phyloP scores from a whole-genome alignment of 2,797 vertebrate species.

The Anolis apletophallus region DNA sequence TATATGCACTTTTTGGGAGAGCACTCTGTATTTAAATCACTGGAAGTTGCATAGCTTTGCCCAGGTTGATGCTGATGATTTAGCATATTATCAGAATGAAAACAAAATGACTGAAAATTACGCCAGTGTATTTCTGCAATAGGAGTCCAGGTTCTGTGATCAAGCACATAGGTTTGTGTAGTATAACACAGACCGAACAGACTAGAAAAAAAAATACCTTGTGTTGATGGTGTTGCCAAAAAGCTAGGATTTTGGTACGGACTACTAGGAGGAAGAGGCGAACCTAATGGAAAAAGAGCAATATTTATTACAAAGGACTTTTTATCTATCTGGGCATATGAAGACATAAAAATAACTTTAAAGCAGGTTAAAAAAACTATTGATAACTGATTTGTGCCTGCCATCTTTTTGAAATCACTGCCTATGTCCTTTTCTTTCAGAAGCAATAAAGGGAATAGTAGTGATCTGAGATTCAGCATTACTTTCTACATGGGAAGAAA shows the following conservation, averaged over 20 bases:
- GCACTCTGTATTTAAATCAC: too few species aligned
- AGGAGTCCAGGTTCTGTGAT: too few species aligned
- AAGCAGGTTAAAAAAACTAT: background rate
- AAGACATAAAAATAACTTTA: background rate
- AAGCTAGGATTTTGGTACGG: conserved; percentile 76
- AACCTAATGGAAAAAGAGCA: conserved; percentile 71
- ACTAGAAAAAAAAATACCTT: conserved; percentile 72
- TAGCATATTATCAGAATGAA: too few species aligned
- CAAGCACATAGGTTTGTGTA: too few species aligned
- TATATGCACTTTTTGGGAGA: too few species aligned
- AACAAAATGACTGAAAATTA: too few species aligned
- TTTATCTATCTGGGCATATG: background rate
- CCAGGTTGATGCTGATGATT: too few species aligned
- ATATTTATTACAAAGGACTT: conserved; percentile 14
- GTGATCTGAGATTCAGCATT: background rate
- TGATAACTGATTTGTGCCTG: background rate
- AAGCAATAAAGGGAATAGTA: background rate
- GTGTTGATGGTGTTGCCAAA: conserved; percentile 76
- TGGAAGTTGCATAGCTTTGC: too few species aligned
- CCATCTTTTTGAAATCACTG: background rate
- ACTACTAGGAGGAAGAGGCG: conserved; percentile 75
- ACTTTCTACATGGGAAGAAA: too few species aligned
- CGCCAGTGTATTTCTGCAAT: too few species aligned
- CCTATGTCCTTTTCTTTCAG: background rate
- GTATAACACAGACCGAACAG: background rate